Percentiles rank a stretch among this genome's conserved stretches.
These are phyloP conservation scores for Macropus fuliginosus DNA, from an alignment of 2,797 vertebrate species.

Conservation along the genomic window DNA sequence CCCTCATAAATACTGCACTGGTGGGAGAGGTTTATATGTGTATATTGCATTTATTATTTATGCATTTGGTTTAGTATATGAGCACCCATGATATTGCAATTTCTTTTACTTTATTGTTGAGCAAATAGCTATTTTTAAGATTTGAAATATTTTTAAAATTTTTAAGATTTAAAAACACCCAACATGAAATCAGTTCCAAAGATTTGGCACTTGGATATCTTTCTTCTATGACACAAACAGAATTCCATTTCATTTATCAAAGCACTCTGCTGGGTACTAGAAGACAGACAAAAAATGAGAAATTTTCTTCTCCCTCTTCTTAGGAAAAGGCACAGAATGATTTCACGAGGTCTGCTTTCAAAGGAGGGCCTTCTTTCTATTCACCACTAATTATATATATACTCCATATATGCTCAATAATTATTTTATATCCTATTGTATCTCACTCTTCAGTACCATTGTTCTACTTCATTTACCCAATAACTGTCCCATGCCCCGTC, in stretches of 20 bases:
- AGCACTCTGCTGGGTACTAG: neutral
- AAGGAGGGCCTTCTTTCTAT: neutral
- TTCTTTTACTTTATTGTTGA: neutral
- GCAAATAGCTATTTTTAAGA: too few relatives aligned
- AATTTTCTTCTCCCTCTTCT: neutral
- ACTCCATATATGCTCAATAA: neutral
- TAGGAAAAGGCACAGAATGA: neutral
- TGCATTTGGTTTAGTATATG: neutral
- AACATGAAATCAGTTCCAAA: neutral
- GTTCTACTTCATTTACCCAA: neutral
- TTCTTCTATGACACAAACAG: neutral
- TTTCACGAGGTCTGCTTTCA: neutral
- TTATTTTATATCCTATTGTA: too few relatives aligned
- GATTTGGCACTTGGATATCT: neutral
- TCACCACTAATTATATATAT: neutral
- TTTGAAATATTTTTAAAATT: neutral
- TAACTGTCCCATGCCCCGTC: neutral
- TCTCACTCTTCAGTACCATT: neutral
- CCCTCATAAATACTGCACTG: neutral
- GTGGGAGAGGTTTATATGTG: neutral
- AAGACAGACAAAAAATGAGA: neutral
- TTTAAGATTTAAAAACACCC: neutral
- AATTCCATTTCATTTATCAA: neutral
- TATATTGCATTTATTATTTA: neutral
- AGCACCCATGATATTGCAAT: neutral